Evolutionary conservation across 2,888 invertebrate species (phyloP), one percentile per base, ranked within the genome.

Genomic region (Eupelmus urozonus): DNA sequence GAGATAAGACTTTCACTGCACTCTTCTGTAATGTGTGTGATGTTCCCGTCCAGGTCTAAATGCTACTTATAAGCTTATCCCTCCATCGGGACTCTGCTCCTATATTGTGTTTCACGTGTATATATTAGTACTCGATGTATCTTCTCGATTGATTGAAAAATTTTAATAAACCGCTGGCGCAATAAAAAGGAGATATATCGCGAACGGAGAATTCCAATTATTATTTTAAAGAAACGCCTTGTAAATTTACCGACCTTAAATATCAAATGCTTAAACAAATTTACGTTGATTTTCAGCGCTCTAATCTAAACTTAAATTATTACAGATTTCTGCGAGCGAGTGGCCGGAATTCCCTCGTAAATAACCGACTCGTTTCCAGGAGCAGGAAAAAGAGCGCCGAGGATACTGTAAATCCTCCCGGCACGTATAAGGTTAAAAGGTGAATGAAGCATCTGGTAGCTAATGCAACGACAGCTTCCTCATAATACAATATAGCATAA

Each of bases 1-100:
- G n/a, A 74, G 74, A 66, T 59, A 66, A 66, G 49, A 51, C 74
- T 74, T 74, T 74, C 66, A 74, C 74, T 59, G 74, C 66, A 57
- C 65, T 40, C 40, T 66, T 49, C 66, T 51, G 66, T 45, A 62
- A 60, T 62, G 27, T 34, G 57, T 40, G 40, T 63, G 53, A 62
- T 72, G 40, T 42, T 72, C 42, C 62, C 57, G 27, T 18, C 42
- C 16, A 49, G n/a, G 23, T 57, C 7, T 13, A 20, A 57, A 65
- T 73, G 73, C 65, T 65, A 57, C 57, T 13, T 23, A 27, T 45
- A 23, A 1, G 27, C 20, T 65, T 65, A 65, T 53, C 53, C 45
- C 62, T 53, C 63, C 42, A 42, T 65, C 29, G 23, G 27, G 49
- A 25, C 25, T 45, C 16, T 42, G 0, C 18, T 65, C 25, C 57